Conservation (phyloP, 2,113 vertebrate species). For the Pogona vitticeps region DNA sequence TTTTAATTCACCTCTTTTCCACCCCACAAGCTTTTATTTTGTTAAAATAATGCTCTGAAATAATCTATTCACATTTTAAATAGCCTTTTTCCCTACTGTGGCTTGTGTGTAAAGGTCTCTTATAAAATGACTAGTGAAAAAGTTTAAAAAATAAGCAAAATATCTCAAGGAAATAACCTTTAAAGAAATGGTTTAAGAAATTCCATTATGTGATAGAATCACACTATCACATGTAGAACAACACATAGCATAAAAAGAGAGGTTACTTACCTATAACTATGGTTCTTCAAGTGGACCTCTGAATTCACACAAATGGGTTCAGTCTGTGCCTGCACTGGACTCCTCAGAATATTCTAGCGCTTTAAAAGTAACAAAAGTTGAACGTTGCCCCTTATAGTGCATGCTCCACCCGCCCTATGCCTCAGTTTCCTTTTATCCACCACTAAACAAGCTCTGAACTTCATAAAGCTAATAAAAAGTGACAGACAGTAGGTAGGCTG, state of each 20-base stretch:
- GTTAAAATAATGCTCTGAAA: constrained; percentile 1
- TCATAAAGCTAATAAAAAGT: too few relatives aligned
- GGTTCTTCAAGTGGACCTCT: too few relatives aligned
- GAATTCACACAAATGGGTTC: too few relatives aligned
- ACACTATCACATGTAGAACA: neutral
- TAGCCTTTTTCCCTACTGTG: neutral
- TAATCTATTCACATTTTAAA: neutral
- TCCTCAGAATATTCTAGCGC: too few relatives aligned
- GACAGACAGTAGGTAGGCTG: too few relatives aligned
- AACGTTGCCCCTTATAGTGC: too few relatives aligned
- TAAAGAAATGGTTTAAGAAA: neutral
- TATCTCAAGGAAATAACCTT: neutral
- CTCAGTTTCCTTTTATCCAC: too few relatives aligned
- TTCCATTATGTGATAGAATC: neutral
- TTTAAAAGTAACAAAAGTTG: too few relatives aligned
- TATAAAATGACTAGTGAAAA: neutral
- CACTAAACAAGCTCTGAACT: too few relatives aligned
- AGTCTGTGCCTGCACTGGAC: too few relatives aligned
- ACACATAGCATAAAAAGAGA: neutral
- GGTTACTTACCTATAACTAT: too few relatives aligned
- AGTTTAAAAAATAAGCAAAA: neutral
- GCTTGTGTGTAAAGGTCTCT: neutral
- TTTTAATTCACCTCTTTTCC: neutral
- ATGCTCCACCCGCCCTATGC: too few relatives aligned
- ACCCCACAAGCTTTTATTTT: neutral